phyloP scores from a whole-genome alignment of 2,797 vertebrate genomes.

The Lithobates pipiens region DNA sequence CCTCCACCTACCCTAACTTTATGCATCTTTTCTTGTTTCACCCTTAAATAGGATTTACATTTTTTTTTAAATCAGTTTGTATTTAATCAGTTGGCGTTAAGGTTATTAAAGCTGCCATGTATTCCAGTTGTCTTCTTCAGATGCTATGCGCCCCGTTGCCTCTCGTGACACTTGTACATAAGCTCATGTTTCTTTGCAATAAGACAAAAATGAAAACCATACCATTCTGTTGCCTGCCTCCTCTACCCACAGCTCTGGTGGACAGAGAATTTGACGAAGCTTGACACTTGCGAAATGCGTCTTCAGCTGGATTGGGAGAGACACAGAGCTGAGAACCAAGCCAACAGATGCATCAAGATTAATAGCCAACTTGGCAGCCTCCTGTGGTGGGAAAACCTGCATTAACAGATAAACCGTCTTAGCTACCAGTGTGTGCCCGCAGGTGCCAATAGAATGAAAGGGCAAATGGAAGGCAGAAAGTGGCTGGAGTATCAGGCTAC shows the following conservation, averaged over 20 bases:
- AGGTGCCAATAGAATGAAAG: constrained; percentile 23
- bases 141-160: neutral
- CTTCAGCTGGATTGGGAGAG: constrained; percentile 48
- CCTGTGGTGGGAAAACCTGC: constrained; percentile 14
- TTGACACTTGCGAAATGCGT: constrained; percentile 40
- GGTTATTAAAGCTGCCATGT: constrained; percentile 25
- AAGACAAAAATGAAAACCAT: constrained; percentile 20
- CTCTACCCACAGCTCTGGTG: constrained; percentile 18
- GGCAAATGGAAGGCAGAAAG: constrained; percentile 8
- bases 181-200: constrained; percentile 27
- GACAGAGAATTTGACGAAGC: constrained; percentile 35
- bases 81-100: constrained; percentile 20
- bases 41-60: constrained; percentile 43
- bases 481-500: neutral
- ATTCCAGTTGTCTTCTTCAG: constrained; percentile 20
- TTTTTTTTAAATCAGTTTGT: constrained; percentile 30
- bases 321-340: constrained; percentile 29
- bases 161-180: constrained; percentile 32
- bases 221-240: neutral
- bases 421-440: constrained; percentile 11
- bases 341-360: constrained; percentile 59
- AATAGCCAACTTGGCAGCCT: constrained; percentile 45
- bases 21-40: neutral
- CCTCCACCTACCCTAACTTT: constrained; percentile 21
- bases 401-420: constrained; percentile 15